Evolutionary conservation across 1,140 invertebrate species (phyloP).

Genomic region (Drosophila subpulchrella): DNA sequence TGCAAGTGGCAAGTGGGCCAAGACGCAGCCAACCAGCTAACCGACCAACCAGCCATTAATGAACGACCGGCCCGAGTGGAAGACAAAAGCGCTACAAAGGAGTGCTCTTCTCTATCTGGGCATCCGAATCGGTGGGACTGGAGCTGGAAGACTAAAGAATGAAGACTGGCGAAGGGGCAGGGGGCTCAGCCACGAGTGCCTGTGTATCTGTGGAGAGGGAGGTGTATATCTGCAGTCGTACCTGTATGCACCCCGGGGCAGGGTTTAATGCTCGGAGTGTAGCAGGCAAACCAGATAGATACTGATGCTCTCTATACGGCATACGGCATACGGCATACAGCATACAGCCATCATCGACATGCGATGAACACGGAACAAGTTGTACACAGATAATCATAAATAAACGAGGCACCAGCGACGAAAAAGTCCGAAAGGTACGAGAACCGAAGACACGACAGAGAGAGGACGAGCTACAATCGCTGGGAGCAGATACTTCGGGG

Average conservation of each 20-base stretch:
- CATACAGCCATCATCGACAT: conserved; percentile 76
- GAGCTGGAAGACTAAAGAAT: too few relatives aligned
- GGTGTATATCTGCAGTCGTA: conserved; percentile 20
- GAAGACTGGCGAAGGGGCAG: not conserved
- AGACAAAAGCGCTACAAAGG: conserved; percentile 48
- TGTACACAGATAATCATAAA: conserved; percentile 83
- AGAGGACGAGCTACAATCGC: conserved; percentile 22
- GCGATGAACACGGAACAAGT: conserved; percentile 82
- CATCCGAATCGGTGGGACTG: conserved; percentile 1
- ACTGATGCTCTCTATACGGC: conserved; percentile 56
- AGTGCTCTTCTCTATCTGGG: conserved; percentile 35
- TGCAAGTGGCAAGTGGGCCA: conserved; percentile 43
- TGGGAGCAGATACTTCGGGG: conserved; percentile 21
- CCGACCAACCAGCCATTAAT: conserved; percentile 69
- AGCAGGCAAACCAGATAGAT: conserved; percentile 71
- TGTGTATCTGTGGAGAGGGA: conserved; percentile 15
- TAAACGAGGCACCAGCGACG: conserved; percentile 71
- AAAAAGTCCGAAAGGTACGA: conserved; percentile 47
- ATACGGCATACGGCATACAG: conserved; percentile 18
- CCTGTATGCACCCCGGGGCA: conserved; percentile 66
- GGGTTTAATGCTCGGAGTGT: conserved; percentile 68
- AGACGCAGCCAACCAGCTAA: conserved; percentile 52
- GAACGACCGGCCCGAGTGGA: conserved; percentile 39
- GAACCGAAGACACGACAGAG: conserved; percentile 45
- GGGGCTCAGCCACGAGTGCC: not conserved